Percentiles rank a stretch among this genome's conserved stretches.
phyloP scores from a whole-genome alignment of 2,888 invertebrate genomes.

The Herminia tarsipennalis region DNA sequence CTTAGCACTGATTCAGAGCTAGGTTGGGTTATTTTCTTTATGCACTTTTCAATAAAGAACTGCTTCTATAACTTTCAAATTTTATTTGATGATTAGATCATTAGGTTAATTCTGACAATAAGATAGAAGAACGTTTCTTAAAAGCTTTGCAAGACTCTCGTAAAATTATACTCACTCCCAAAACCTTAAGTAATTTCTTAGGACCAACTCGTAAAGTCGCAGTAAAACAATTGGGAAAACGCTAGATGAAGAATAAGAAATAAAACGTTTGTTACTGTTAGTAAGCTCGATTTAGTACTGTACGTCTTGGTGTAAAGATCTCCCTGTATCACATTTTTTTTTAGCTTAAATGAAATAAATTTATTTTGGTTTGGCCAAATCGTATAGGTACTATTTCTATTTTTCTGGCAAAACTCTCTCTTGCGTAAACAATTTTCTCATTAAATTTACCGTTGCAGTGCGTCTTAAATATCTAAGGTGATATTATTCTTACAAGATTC shows the following conservation, averaged over 20 bases:
- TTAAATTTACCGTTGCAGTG: too few species aligned
- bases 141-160: slow-evolving; percentile 35
- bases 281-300: slow-evolving; percentile 31
- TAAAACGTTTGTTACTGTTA: slow-evolving; percentile 37
- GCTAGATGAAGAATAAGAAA: slow-evolving; percentile 41
- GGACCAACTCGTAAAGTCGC: slow-evolving; percentile 46
- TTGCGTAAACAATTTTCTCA: too few species aligned
- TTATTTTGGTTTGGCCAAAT: too few species aligned
- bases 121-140: slow-evolving; percentile 5
- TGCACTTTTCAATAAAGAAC: too few species aligned
- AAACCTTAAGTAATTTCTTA: slow-evolving; percentile 54
- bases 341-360: too few species aligned
- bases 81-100: slow-evolving; percentile 2
- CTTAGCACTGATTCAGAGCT: too few species aligned
- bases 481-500: neutral
- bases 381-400: neutral
- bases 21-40: too few species aligned
- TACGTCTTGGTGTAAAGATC: too few species aligned
- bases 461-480: neutral
- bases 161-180: slow-evolving; percentile 46
- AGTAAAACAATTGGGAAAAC: slow-evolving; percentile 45
- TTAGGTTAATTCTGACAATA: slow-evolving; percentile 8
- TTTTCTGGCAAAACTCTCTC: too few species aligned
- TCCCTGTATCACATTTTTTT: too few species aligned
- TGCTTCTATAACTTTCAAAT: too few species aligned